Conservation (phyloP, 2,888 invertebrate species). For the Exocentrus adspersus region DNA sequence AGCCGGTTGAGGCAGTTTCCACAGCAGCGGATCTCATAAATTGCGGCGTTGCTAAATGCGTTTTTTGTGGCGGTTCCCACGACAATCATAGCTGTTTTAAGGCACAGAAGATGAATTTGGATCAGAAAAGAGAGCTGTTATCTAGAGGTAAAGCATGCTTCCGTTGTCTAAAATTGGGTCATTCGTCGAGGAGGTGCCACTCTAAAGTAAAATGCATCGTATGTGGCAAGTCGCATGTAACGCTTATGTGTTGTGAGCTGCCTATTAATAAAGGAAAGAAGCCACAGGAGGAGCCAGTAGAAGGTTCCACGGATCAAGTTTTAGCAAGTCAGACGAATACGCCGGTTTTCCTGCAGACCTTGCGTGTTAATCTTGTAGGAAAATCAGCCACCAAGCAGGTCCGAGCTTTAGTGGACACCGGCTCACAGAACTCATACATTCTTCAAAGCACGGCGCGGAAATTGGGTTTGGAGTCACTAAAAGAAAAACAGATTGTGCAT, state of each 20-base stretch:
- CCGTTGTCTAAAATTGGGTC: slow-evolving; percentile 2
- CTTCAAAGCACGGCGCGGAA: neutral
- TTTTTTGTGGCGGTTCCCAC: slow-evolving; percentile 23
- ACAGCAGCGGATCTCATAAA: slow-evolving; percentile 10
- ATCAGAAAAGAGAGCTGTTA: slow-evolving; percentile 11
- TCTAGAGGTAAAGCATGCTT: slow-evolving; percentile 4
- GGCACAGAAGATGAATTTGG: slow-evolving; percentile 11
- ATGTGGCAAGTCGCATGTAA: slow-evolving; percentile 9
- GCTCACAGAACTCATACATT: slow-evolving; percentile 3
- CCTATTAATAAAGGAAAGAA: neutral
- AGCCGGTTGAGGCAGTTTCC: neutral
- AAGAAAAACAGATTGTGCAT: slow-evolving; percentile 1
- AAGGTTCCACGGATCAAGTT: neutral
- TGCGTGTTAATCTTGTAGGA: neutral
- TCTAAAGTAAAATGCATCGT: slow-evolving; percentile 6
- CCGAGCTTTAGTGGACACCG: slow-evolving; percentile 16
- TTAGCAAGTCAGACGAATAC: neutral
- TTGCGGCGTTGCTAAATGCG: slow-evolving; percentile 8
- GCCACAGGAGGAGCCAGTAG: neutral
- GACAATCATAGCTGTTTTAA: slow-evolving; percentile 13
- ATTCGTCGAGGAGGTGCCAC: slow-evolving; percentile 7
- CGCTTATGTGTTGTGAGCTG: slow-evolving; percentile 4
- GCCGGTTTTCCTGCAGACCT: slow-evolving; percentile 7
- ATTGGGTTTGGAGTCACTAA: neutral
- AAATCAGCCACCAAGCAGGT: neutral